phyloP scores from a whole-genome alignment of 2,888 invertebrate species.

The Drosophila meridiana region DNA sequence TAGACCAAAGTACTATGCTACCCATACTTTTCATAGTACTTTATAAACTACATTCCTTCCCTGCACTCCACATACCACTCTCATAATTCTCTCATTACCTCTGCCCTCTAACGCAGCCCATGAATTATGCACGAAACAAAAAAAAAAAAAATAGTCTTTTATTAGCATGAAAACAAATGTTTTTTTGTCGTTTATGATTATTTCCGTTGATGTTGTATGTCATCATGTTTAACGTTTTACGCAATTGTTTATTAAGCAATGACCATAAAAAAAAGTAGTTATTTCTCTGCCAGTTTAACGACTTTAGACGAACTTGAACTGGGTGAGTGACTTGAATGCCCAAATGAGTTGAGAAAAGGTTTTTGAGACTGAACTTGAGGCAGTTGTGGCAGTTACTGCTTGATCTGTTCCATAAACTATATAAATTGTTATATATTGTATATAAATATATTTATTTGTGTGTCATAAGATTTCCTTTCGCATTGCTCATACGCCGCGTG shows the following conservation, averaged over 20 bases:
- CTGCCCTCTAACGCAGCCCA: neutral
- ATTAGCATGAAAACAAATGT: slow-evolving; percentile 24
- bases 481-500: slow-evolving; percentile 63
- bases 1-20: too few relatives aligned
- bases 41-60: neutral
- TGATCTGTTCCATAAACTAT: neutral
- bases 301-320: slow-evolving; percentile 48
- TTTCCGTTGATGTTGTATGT: slow-evolving; percentile 40
- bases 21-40: neutral
- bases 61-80: neutral
- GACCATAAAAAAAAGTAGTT: slow-evolving; percentile 37
- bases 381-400: neutral
- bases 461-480: slow-evolving; percentile 17
- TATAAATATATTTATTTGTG: neutral
- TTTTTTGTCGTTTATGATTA: slow-evolving; percentile 30
- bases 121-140: slow-evolving; percentile 1
- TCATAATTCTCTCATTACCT: neutral
- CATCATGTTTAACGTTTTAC: slow-evolving; percentile 41
- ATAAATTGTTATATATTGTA: neutral
- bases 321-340: slow-evolving; percentile 29
- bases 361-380: slow-evolving; percentile 39
- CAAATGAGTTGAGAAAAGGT: slow-evolving; percentile 21
- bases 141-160: slow-evolving; percentile 1
- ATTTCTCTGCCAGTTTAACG: slow-evolving; percentile 31
- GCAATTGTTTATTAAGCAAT: slow-evolving; percentile 61